A percentile compares a stretch with the other conserved stretches of the same genome.
Evolutionary conservation across 2,797 vertebrate species (phyloP).

Genomic region (Tiaroga cobitis): DNA sequence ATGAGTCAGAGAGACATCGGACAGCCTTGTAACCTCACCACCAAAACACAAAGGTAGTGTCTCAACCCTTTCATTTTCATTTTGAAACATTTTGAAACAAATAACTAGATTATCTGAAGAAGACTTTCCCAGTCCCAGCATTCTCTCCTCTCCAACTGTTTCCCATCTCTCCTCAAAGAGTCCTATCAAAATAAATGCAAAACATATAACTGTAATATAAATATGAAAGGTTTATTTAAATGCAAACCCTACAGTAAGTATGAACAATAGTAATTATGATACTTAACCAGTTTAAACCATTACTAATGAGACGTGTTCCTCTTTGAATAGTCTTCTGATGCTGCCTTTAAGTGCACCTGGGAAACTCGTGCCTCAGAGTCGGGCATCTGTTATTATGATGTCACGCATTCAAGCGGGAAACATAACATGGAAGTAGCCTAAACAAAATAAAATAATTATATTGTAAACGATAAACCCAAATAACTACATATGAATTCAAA

Average conservation of each 20-base stretch:
- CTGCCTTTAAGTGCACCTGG: not conserved
- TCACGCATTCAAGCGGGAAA: not conserved
- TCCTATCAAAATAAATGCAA: not conserved
- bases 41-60: conserved; percentile 96
- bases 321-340: not conserved
- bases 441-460: not conserved
- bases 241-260: not conserved
- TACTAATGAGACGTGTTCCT: not conserved
- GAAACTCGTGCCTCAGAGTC: not conserved
- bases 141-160: not conserved
- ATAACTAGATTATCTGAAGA: not conserved
- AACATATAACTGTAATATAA: not conserved
- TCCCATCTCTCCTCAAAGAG: not conserved
- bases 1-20: conserved; percentile 90
- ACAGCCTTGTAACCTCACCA: conserved; percentile 93
- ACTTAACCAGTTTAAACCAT: not conserved
- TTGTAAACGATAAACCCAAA: not conserved
- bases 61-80: not conserved
- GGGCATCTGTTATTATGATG: not conserved
- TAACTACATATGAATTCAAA: not conserved
- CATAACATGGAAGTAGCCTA: not conserved
- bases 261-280: not conserved
- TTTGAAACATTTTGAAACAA: not conserved
- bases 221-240: not conserved
- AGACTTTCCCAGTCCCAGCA: not conserved